Evolutionary conservation across 2,113 vertebrate genomes (phyloP), one percentile per base, ranked within the genome.

Genomic region (Aegithalos caudatus): DNA sequence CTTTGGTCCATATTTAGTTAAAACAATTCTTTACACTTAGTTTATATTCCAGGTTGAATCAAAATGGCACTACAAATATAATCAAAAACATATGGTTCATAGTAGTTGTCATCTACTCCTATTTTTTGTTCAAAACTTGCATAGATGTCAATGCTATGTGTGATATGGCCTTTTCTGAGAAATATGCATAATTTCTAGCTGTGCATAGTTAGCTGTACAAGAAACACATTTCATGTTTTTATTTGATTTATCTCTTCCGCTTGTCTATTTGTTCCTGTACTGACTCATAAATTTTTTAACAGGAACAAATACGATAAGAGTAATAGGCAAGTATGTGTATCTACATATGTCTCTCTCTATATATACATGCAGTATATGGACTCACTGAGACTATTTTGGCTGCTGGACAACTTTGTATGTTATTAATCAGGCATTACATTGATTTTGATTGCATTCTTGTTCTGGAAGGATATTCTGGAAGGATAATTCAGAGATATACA

Each of bases 191-290:
- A 87, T 73, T 76, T 61, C 33, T 94, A 91, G 60, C 86, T 64
- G 37, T 78, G 81, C 81, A 83, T 94, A 87, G 72, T 53, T 94
- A 89, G 50, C 71, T 88, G 38, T 78, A 76, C 61, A 81, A 83
- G 66, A 90, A 76, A 81, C 33, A 7, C 10, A 70, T 57, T 84
- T 81, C 11, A 48, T 58, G 28, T n/a, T 92, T 94, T 94, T 35
- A 85, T 89, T 96, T 97, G 90, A 96, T 95, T 96, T 96, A 92
- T 96, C 53, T 96, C 70, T 97, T 95, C 90, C 12, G 0, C 76
- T 96, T 90, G 84, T 88, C 92, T 97, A 69, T 97, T 97, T 97
- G 94, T 97, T 98, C 96, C 97, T 97, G 90, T 93, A 80, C 38
- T 95, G 89, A 96, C 88, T 97, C 94, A 97, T 92, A 92, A 88